A percentile compares a stretch with the other conserved stretches of the same genome.
Conservation (phyloP, 92 coral and sea anemone genomes). For the Montipora capitata region DNA sequence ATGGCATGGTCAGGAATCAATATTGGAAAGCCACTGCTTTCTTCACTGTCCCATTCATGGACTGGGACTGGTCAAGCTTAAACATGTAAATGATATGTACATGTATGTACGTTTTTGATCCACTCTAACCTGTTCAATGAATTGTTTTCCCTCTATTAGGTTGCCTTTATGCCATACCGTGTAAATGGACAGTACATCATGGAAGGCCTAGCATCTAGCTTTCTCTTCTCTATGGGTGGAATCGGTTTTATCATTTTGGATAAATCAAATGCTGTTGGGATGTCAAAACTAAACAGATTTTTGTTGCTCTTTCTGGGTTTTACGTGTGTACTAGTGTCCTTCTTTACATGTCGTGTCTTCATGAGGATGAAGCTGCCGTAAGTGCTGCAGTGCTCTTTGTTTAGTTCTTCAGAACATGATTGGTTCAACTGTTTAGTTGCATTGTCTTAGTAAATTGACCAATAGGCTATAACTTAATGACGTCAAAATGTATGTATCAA, state of each 20-base stretch:
- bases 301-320: slow-evolving; percentile 92
- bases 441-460: too few relatives aligned
- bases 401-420: not conserved
- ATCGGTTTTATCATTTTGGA: slow-evolving; percentile 97
- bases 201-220: slow-evolving; percentile 99
- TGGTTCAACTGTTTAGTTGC: not conserved
- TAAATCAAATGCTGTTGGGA: slow-evolving; percentile 96
- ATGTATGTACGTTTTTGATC: too few relatives aligned
- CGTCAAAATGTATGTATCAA: too few relatives aligned
- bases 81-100: too few relatives aligned
- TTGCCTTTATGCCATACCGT: slow-evolving; percentile 99
- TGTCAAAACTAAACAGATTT: slow-evolving; percentile 96
- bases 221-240: slow-evolving; percentile 98
- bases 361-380: slow-evolving; percentile 99
- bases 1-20: too few relatives aligned
- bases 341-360: slow-evolving; percentile 97
- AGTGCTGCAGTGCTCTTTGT: slow-evolving; percentile 47
- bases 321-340: slow-evolving; percentile 90
- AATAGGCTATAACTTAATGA: too few relatives aligned
- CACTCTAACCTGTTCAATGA: too few relatives aligned
- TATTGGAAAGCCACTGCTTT: too few relatives aligned
- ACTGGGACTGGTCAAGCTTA: too few relatives aligned
- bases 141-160: slow-evolving; percentile 55
- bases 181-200: slow-evolving; percentile 99
- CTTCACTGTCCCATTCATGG: too few relatives aligned